Evolutionary conservation across 2,113 vertebrate species (phyloP).

Genomic region (Campylomormyrus tamandua): DNA sequence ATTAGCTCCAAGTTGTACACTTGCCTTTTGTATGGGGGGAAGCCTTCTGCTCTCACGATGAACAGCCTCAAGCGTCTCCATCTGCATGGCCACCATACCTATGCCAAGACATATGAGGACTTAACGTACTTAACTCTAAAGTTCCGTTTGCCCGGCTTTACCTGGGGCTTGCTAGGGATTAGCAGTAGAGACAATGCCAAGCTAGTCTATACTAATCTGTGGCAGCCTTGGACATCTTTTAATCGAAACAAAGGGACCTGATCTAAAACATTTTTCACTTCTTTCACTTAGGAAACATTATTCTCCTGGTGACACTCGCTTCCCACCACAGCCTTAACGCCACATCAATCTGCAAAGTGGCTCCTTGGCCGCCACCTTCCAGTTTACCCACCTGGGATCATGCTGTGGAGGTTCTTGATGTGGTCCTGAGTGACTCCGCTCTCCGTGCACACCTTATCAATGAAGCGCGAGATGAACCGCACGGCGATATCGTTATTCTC

Average conservation of each 20-base stretch:
- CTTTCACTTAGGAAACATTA: not conserved
- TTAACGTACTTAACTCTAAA: not conserved
- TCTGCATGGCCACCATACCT: constrained; percentile 79
- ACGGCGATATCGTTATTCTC: constrained; percentile 89
- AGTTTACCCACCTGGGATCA: constrained; percentile 82
- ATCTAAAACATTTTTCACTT: not conserved
- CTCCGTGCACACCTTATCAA: constrained; percentile 96
- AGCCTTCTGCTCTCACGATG: constrained; percentile 73
- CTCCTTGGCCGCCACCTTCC: not conserved
- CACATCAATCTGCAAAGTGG: not conserved
- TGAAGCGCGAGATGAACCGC: constrained; percentile 87
- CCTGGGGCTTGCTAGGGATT: not conserved
- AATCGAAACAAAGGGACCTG: not conserved
- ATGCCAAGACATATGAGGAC: not conserved
- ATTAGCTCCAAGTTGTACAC: constrained; percentile 13
- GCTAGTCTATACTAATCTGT: not conserved
- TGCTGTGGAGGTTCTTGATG: constrained; percentile 93
- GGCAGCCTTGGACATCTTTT: not conserved
- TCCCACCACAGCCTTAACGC: not conserved
- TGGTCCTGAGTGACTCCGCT: constrained; percentile 95
- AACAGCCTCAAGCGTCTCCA: constrained; percentile 72
- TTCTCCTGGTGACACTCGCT: not conserved
- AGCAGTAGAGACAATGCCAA: not conserved
- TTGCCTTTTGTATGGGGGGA: constrained; percentile 76
- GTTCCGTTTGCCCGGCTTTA: not conserved